Conservation (phyloP, 1,140 invertebrate genomes). For the Cotesia glomerata region DNA sequence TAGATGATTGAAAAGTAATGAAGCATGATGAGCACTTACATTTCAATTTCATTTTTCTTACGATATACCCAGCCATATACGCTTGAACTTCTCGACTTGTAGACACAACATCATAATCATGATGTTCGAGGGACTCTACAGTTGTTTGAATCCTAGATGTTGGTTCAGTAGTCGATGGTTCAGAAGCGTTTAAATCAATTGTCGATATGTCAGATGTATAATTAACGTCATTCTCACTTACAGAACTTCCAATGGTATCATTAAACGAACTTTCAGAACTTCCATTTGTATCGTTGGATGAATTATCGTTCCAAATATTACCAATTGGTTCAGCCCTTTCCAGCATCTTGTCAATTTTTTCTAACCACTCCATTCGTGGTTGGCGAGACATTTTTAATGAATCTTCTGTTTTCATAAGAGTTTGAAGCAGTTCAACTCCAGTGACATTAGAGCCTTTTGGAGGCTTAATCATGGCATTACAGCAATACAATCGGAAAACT, state of each 20-base stretch:
- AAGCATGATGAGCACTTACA: background rate
- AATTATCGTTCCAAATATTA: background rate
- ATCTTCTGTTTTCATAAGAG: background rate
- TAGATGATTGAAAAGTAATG: background rate
- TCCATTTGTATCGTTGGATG: background rate
- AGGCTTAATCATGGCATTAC: background rate
- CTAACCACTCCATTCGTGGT: background rate
- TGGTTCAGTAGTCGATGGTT: too few species aligned
- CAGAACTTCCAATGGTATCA: too few species aligned
- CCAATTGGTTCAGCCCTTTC: too few species aligned
- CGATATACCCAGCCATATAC: background rate
- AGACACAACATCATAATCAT: background rate
- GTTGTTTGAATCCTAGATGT: background rate
- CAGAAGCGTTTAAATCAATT: too few species aligned
- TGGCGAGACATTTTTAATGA: background rate
- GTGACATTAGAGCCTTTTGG: background rate
- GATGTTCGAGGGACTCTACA: background rate
- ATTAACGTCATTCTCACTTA: too few species aligned
- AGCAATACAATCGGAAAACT: background rate
- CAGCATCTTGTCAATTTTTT: background rate
- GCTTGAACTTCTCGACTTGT: background rate
- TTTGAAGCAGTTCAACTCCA: background rate
- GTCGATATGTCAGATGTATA: too few species aligned
- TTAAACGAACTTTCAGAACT: too few species aligned
- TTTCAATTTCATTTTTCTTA: background rate